These are phyloP conservation scores for Anableps anableps DNA, from an alignment of 2,797 vertebrate species.

Conservation along the genomic window DNA sequence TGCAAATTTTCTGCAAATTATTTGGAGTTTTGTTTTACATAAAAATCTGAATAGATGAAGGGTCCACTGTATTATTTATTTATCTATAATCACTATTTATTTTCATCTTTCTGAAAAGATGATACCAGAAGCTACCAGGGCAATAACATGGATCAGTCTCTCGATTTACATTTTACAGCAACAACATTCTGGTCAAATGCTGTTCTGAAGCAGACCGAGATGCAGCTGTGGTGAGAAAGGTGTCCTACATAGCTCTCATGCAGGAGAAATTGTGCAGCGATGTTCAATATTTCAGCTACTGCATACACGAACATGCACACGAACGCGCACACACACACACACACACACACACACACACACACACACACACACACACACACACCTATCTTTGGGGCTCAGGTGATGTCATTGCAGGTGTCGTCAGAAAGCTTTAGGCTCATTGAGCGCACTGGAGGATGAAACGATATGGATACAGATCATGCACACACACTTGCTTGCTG, in stretches of 20 bases:
- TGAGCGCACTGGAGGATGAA: conserved; percentile 34
- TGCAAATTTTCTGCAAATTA: no score
- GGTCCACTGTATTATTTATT: no score
- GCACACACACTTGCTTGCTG: neutral
- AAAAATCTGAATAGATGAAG: no score
- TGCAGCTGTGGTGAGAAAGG: conserved; percentile 35
- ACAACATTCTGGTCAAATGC: neutral
- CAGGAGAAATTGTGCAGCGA: conserved; percentile 27
- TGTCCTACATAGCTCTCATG: conserved; percentile 31
- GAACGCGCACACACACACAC: neutral
- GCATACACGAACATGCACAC: neutral
- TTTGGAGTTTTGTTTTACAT: no score
- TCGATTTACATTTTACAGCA: conserved; percentile 5
- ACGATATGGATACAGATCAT: conserved; percentile 40
- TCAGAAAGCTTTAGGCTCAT: conserved; percentile 51
- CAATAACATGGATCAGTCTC: neutral
- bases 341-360: neutral
- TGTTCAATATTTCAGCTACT: conserved; percentile 53
- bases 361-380: neutral
- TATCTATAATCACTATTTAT: no score
- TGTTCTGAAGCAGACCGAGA: conserved; percentile 16
- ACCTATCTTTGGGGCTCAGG: conserved; percentile 33
- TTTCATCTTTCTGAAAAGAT: no score
- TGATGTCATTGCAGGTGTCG: conserved; percentile 45
- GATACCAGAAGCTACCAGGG: neutral